Conservation (phyloP, 2,797 vertebrate species). For the Onychomys arenicola region DNA sequence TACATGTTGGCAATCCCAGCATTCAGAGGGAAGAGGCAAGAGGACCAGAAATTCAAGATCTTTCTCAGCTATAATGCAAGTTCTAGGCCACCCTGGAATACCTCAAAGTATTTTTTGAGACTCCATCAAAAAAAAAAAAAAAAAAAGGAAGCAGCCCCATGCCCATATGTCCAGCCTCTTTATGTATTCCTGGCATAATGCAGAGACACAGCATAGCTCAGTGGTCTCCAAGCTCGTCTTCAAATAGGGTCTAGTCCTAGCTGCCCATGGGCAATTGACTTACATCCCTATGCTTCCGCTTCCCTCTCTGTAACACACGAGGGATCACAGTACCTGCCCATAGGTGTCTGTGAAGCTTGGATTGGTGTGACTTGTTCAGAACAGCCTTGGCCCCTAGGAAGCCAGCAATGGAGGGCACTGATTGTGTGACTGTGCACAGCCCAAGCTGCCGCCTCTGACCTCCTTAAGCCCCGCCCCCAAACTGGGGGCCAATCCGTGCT, state of each 20-base stretch:
- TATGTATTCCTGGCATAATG: rapidly evolving
- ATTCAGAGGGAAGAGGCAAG: not conserved
- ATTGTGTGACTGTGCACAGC: no score
- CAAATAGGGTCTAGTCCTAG: not conserved
- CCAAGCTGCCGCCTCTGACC: not conserved
- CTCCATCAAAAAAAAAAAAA: not conserved
- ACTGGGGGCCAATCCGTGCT: not conserved
- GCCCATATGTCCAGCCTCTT: not conserved
- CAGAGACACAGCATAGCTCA: not conserved
- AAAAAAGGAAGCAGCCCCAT: rapidly evolving
- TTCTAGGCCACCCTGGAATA: not conserved
- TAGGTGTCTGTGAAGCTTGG: not conserved
- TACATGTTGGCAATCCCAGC: not conserved
- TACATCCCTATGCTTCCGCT: not conserved
- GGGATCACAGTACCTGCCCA: not conserved
- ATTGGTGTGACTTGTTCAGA: not conserved
- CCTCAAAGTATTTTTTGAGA: not conserved
- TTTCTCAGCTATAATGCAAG: not conserved
- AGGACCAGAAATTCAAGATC: not conserved
- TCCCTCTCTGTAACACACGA: not conserved
- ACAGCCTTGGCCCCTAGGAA: not conserved
- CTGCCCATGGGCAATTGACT: not conserved
- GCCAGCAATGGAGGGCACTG: not conserved
- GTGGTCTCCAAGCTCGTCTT: not conserved
- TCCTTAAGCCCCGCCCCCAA: constrained; percentile 23